Evolutionary conservation across 92 coral and sea anemone species (phyloP), one percentile per base, ranked within the genome.

Genomic region (Palythoa caribaeorum): DNA sequence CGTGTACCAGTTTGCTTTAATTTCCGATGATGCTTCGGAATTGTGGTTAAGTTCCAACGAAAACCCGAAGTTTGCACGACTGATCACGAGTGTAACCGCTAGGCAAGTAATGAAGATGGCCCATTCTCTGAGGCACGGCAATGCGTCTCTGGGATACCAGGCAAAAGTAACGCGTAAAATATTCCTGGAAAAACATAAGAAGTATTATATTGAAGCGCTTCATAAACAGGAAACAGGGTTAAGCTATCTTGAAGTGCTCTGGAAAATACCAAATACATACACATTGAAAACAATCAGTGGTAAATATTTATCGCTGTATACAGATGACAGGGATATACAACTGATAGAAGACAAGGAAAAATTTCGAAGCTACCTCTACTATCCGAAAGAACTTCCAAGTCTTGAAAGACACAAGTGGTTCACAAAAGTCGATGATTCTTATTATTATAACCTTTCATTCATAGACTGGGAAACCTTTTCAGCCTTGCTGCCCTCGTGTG

Each of bases 21-120:
- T 94, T 84, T 94, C 98, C 85, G 98, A 94, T 80, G 98, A 94
- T 36, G 89, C 96, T 74, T 94, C 98, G 86, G 98, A 94, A 85
- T 93, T 94, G 16, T 94, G 98, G 98, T 90, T 94, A 40, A 94
- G 98, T 75, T 77, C 94, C 89, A 94, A 94, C 76, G 87, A 90
- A 54, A 89, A 93, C 71, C 98, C 98, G 91, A 94, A 80, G 83
- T 93, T 84, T 62, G 78, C 93, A 55, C 94, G 98, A 89, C 90
- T 94, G 87, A 91, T 94, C 36, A 92, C 98, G 74, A 92, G 94
- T 8, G 98, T 94, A 40, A 93, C 89, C 59, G 92, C 94, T 57
- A 79, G 91, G 8, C 92, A 85, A 15, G 98, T 93, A 11, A 87
- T 78, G 2, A 95, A 89, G 2, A 93, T 87, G 62, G 91, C 93